Evolutionary conservation across 2,113 vertebrate genomes (phyloP), one percentile per base, ranked within the genome.

Genomic region (Erythrocebus patas): DNA sequence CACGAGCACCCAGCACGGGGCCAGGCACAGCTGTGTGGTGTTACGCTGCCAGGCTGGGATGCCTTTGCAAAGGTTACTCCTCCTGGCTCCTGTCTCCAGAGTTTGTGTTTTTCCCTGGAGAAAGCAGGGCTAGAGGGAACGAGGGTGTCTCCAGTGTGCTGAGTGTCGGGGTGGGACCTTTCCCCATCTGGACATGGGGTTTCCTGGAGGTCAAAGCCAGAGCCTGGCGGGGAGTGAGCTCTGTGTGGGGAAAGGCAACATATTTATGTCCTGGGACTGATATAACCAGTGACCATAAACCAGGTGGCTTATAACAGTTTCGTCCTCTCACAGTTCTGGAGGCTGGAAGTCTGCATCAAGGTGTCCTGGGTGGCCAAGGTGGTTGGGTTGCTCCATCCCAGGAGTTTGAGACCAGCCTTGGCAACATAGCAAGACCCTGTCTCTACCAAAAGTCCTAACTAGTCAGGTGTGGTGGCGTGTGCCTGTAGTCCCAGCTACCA

Each of bases 1-100:
- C 20, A 8, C 16, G 0, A 4, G 7, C 2, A 2, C 35, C 14
- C 2, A 0, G 5, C 5, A 3, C 8, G 0, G 3, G 13, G 13
- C 18, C 3, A 14, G 14, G 30, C 16, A 4, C 40, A 27, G 4
- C 59, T 4, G 20, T 43, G 2, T 0, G 38, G 38, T 13, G 0
- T 9, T 8, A 30, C 17, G 8, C 80, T 27, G 25, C 13, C 0
- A 30, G 8, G 48, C 55, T 5, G 1, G 0, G 0, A 1, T 4
- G 64, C 48, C 30, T 70, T 11, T 4, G 43, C 75, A 17, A 48
- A 23, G 5, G 45, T 11, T 6, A 2, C 40, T 1, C 0, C 64
- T 9, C 27, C 2, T 13, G 2, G 6, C 12, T 50, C 3, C 30
- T 2, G 0, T 13, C 20, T 1, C 52, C 23, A 30, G 20, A 32